These are phyloP conservation scores for Prionailurus viverrinus DNA, from an alignment of 2,113 vertebrate species.

Conservation along the genomic window DNA sequence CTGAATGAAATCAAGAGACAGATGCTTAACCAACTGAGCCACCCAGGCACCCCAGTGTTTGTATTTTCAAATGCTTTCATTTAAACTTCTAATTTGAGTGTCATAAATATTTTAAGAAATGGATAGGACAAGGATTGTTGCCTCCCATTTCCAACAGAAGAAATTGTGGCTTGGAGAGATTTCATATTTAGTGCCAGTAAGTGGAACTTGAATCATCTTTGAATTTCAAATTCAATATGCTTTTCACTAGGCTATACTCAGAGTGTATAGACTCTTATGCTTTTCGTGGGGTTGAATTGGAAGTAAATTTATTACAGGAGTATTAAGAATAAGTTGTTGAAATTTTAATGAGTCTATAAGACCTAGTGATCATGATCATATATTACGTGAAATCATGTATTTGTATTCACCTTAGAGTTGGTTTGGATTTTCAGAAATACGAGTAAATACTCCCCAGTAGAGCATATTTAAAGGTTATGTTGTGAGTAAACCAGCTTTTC, in stretches of 20 bases:
- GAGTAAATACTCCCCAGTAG: background rate
- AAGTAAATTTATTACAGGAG: slow-evolving; percentile 3
- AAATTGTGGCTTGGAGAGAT: slow-evolving; percentile 32
- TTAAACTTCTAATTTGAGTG: slow-evolving; percentile 45
- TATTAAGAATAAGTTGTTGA: slow-evolving; percentile 22
- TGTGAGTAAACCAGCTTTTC: slow-evolving; percentile 2
- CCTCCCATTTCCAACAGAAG: background rate
- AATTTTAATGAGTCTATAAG: slow-evolving; percentile 28
- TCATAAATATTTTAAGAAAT: background rate
- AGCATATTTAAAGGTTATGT: background rate
- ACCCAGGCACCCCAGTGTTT: background rate
- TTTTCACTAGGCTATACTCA: background rate
- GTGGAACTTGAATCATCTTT: slow-evolving; percentile 38
- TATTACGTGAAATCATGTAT: background rate
- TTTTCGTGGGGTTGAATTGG: slow-evolving; percentile 30
- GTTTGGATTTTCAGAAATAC: slow-evolving; percentile 56
- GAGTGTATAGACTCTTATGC: background rate
- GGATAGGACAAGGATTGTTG: background rate
- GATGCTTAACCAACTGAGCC: no score
- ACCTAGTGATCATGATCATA: background rate
- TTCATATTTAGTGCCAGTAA: background rate
- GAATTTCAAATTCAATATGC: background rate
- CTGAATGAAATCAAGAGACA: no score
- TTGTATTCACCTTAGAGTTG: background rate
- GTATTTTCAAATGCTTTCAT: slow-evolving; percentile 6